These are phyloP conservation scores for mouse (Mus musculus) DNA, from an alignment of 2,113 vertebrate genomes.

Conservation along the genomic window DNA sequence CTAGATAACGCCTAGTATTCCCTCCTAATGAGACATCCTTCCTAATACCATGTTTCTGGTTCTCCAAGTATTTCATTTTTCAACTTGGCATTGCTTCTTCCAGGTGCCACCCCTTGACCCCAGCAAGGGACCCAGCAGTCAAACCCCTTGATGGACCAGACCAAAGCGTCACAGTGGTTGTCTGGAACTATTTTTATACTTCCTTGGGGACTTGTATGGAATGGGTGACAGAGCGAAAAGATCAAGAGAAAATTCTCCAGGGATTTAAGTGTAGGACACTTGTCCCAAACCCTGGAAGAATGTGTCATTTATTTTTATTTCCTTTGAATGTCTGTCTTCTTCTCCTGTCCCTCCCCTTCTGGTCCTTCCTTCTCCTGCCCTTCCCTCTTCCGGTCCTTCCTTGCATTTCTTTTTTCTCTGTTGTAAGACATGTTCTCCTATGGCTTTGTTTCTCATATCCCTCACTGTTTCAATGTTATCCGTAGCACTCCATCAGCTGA, in stretches of 20 bases:
- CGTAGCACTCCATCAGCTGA: not conserved
- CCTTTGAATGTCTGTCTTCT: not conserved
- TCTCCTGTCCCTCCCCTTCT: not conserved
- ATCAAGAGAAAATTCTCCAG: conserved; percentile 24
- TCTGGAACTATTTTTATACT: conserved; percentile 41
- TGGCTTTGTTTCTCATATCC: not conserved
- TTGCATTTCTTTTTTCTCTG: not conserved
- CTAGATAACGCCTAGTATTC: not conserved
- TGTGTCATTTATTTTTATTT: not conserved
- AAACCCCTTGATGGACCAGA: not conserved
- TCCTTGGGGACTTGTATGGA: conserved; percentile 47
- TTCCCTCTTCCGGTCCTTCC: not conserved
- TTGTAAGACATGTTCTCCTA: not conserved
- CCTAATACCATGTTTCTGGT: not conserved
- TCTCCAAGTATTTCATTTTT: not conserved
- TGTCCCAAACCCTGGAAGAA: not conserved
- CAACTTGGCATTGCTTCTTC: not conserved
- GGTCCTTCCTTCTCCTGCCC: not conserved
- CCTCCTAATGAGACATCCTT: not conserved
- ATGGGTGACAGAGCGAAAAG: conserved; percentile 10
- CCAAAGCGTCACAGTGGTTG: not conserved
- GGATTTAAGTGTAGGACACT: not conserved
- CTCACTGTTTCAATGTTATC: not conserved
- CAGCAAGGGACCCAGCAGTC: not conserved
- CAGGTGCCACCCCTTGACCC: not conserved